A percentile compares a stretch with the other conserved stretches of the same genome.
These are phyloP conservation scores for Scortum barcoo DNA, from an alignment of 2,113 vertebrate genomes.

Conservation along the genomic window DNA sequence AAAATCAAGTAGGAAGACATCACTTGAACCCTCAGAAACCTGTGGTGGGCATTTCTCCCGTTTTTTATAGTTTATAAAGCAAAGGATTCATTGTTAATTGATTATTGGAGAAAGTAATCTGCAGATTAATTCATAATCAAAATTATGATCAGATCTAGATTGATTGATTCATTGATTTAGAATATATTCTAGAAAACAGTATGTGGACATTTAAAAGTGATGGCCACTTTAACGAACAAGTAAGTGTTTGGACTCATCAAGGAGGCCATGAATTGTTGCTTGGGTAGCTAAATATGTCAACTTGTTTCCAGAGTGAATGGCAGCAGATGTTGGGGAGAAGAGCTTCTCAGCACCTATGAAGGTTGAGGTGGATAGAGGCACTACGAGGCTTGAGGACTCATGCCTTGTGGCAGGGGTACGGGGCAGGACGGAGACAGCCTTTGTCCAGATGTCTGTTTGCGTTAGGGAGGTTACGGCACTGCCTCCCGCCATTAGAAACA, in stretches of 20 bases:
- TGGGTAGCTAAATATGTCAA: conserved; percentile 8
- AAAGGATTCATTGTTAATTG: neutral
- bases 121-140: neutral
- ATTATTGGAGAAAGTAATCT: neutral
- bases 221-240: neutral
- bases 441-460: conserved; percentile 79
- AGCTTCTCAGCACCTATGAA: conserved; percentile 19
- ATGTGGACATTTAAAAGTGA: neutral
- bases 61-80: neutral
- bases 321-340: conserved; percentile 8
- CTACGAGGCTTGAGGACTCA: conserved; percentile 1
- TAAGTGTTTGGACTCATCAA: neutral
- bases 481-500: conserved; percentile 76
- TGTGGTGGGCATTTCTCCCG: neutral
- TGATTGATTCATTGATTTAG: too few relatives aligned
- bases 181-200: neutral
- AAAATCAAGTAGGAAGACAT: neutral
- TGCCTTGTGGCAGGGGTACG: conserved; percentile 13
- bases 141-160: neutral
- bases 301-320: neutral
- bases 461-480: conserved; percentile 73
- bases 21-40: neutral
- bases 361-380: conserved; percentile 19
- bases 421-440: conserved; percentile 61
- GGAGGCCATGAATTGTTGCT: neutral